A percentile compares a stretch with the other conserved stretches of the same genome.
phyloP scores from a whole-genome alignment of 2,797 vertebrate species.

The Myotis daubentonii region DNA sequence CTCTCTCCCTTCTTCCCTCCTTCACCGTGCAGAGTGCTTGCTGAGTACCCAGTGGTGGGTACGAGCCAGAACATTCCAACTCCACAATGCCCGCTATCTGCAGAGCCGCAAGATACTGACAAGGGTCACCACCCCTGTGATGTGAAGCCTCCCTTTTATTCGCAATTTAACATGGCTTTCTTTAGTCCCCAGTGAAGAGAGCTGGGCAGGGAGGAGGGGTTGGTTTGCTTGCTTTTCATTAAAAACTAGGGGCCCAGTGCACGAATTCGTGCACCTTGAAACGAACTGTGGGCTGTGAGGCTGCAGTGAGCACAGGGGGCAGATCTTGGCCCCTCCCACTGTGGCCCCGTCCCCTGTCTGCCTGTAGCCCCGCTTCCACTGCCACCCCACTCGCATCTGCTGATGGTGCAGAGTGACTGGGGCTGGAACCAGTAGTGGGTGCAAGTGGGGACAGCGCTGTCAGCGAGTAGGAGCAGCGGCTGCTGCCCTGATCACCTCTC shows the following conservation, averaged over 20 bases:
- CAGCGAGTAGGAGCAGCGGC: too few relatives aligned
- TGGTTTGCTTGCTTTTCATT: conserved; percentile 45
- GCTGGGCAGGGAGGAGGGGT: not conserved
- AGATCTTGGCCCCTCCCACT: too few relatives aligned
- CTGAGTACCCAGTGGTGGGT: not conserved
- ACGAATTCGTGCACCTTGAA: too few relatives aligned
- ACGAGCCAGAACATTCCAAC: not conserved
- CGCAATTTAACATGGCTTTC: not conserved
- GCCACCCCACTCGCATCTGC: too few relatives aligned
- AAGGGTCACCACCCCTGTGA: not conserved
- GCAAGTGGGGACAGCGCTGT: too few relatives aligned
- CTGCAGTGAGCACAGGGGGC: too few relatives aligned
- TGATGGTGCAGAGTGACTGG: too few relatives aligned
- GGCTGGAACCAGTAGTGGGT: too few relatives aligned
- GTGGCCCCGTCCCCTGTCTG: too few relatives aligned
- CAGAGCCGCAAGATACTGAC: not conserved
- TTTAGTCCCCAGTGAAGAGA: not conserved
- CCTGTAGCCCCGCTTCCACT: too few relatives aligned
- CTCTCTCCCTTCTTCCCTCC: not conserved
- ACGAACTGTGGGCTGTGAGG: too few relatives aligned
- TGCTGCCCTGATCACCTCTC: too few relatives aligned
- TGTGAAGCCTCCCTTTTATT: not conserved
- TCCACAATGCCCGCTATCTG: not conserved
- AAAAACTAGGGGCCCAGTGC: not conserved
- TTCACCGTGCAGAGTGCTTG: not conserved